Percentiles rank a stretch among this genome's conserved stretches.
Conservation (phyloP, 2,797 vertebrate species). For the Caiman crocodilus region DNA sequence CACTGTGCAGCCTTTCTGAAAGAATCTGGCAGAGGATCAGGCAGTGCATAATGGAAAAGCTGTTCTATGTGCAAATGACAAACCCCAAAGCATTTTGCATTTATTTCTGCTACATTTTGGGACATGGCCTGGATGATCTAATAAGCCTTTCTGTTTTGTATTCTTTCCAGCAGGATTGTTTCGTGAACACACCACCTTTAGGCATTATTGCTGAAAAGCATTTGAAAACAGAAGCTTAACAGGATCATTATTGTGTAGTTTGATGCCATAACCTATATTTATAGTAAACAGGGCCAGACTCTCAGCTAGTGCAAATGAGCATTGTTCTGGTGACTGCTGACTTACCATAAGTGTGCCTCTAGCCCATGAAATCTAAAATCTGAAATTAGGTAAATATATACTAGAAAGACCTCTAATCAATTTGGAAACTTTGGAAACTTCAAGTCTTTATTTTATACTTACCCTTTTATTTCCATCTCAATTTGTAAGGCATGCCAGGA, state of each 20-base stretch:
- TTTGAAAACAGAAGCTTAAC: constrained; percentile 42
- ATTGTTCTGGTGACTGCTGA: neutral
- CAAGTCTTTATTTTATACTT: neutral
- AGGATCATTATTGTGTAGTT: neutral
- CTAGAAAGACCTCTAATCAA: neutral
- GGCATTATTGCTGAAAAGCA: constrained; percentile 46
- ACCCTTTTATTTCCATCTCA: neutral
- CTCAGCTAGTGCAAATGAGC: neutral
- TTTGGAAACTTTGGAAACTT: neutral
- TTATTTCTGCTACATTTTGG: constrained; percentile 27
- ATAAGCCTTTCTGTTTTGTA: constrained; percentile 34
- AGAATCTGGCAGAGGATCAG: constrained; percentile 26
- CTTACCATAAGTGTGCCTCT: neutral
- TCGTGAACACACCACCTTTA: constrained; percentile 52
- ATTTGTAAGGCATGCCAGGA: neutral
- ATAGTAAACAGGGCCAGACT: neutral
- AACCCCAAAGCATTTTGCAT: constrained; percentile 8
- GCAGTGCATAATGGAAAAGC: constrained; percentile 21
- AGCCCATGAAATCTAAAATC: neutral
- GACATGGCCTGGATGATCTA: neutral
- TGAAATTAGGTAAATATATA: neutral
- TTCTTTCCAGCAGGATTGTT: constrained; percentile 48
- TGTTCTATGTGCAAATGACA: neutral
- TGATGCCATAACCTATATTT: neutral
- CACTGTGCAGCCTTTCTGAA: neutral